These are phyloP conservation scores for Elaphurus davidianus DNA, from an alignment of 2,113 vertebrate species.

Conservation along the genomic window DNA sequence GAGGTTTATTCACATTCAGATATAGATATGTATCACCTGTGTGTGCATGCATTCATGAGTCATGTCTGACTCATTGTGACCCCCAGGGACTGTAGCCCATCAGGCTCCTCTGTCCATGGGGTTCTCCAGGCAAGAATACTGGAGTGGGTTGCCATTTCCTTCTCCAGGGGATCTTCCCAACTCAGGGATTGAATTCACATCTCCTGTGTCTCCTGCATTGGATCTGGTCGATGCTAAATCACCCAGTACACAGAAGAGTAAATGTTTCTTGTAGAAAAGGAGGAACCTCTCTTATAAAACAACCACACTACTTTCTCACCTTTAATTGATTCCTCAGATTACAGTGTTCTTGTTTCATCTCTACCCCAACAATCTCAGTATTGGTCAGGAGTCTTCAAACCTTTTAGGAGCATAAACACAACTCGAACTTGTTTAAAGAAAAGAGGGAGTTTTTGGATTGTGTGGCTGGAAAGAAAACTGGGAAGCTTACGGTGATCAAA, in stretches of 20 bases:
- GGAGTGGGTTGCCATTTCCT: neutral
- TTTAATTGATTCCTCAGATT: neutral
- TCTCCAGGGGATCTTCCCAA: neutral
- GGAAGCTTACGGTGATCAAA: neutral
- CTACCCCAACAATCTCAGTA: neutral
- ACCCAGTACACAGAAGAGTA: neutral
- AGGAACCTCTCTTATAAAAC: neutral
- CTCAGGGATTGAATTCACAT: neutral
- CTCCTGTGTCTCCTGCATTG: neutral
- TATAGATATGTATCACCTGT: neutral
- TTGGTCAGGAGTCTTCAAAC: neutral
- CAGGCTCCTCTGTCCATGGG: neutral
- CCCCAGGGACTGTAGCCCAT: neutral
- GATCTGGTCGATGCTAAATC: neutral
- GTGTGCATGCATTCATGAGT: neutral
- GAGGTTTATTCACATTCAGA: neutral
- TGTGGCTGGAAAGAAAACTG: neutral
- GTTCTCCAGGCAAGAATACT: neutral
- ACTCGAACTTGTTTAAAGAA: neutral
- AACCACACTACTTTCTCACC: neutral
- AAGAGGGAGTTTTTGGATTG: neutral
- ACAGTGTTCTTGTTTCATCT: neutral
- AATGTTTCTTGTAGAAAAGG: neutral
- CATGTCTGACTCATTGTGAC: neutral
- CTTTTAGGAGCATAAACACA: neutral